These are phyloP conservation scores for Xenentodon cancila DNA, from an alignment of 2,797 vertebrate species.

Conservation along the genomic window DNA sequence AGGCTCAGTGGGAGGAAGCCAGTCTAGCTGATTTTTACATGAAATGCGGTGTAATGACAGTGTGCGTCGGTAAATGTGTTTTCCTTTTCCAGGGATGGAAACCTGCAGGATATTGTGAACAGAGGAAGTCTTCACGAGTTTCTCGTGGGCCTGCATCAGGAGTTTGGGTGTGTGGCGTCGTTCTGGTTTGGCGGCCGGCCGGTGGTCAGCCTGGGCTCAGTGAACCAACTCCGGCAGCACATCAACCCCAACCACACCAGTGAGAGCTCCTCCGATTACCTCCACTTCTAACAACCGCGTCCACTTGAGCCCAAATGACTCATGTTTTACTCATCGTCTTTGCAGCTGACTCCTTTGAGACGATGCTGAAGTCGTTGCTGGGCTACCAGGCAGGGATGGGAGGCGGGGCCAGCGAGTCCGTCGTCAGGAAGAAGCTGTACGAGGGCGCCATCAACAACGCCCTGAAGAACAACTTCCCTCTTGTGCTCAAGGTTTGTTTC, in stretches of 20 bases:
- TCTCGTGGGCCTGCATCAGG: slow-evolving; percentile 90
- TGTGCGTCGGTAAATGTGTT: neutral
- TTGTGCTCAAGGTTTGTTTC: slow-evolving; percentile 86
- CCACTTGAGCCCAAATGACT: neutral
- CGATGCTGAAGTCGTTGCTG: slow-evolving; percentile 95
- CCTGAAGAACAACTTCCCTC: slow-evolving; percentile 86
- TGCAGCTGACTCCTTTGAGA: slow-evolving; percentile 94
- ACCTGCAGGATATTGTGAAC: slow-evolving; percentile 92
- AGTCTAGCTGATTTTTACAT: no score
- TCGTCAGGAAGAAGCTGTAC: slow-evolving; percentile 89
- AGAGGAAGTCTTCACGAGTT: slow-evolving; percentile 94
- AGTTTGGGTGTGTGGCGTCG: slow-evolving; percentile 90
- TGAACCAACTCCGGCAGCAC: slow-evolving; percentile 88
- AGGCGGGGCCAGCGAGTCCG: slow-evolving; percentile 79
- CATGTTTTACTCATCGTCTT: neutral
- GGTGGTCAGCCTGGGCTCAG: slow-evolving; percentile 92
- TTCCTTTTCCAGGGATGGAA: slow-evolving; percentile 88
- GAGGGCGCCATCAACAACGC: slow-evolving; percentile 87
- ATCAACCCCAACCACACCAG: slow-evolving; percentile 92
- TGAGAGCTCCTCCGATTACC: slow-evolving; percentile 55
- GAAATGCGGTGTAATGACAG: neutral
- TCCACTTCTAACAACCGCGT: neutral
- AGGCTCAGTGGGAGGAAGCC: no score
- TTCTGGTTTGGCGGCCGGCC: slow-evolving; percentile 96
- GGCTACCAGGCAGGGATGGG: slow-evolving; percentile 87